Conservation (phyloP, 2,888 invertebrate species). For the Tinea pellionella region DNA sequence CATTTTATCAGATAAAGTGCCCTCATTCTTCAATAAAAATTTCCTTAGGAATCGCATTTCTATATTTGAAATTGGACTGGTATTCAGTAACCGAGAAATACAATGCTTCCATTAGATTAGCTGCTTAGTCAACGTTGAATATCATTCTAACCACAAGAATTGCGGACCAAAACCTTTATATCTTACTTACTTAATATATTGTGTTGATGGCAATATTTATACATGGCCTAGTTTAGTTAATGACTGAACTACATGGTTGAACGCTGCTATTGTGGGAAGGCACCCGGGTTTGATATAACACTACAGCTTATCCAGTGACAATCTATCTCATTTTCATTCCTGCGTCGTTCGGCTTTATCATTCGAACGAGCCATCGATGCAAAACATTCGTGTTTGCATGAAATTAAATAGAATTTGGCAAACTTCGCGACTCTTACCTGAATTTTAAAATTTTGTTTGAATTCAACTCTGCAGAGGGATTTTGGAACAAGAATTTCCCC, state of each 20-base stretch:
- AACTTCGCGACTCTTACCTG: not conserved
- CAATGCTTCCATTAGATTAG: not conserved
- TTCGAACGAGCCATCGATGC: not conserved
- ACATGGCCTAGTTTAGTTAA: not conserved
- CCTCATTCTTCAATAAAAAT: not conserved
- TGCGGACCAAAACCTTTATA: not conserved
- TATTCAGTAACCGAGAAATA: not conserved
- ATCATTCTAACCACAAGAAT: not conserved
- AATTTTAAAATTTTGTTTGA: not conserved
- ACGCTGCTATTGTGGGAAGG: not conserved
- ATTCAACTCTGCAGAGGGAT: not conserved
- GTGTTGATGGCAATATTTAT: not conserved
- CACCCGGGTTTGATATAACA: constrained; percentile 1
- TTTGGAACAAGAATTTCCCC: too few relatives aligned
- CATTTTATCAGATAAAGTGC: not conserved
- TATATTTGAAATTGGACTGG: not conserved
- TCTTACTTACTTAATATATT: not conserved
- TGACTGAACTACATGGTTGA: not conserved
- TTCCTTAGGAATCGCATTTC: not conserved
- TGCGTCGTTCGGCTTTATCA: not conserved
- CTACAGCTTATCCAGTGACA: not conserved
- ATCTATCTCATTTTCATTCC: constrained; percentile 1
- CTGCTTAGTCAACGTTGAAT: constrained; percentile 6
- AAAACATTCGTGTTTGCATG: not conserved
- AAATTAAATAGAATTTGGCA: not conserved